A percentile compares a stretch with the other conserved stretches of the same genome.
Conservation (phyloP, 2,888 invertebrate genomes). For the Zonitis immaculata region DNA sequence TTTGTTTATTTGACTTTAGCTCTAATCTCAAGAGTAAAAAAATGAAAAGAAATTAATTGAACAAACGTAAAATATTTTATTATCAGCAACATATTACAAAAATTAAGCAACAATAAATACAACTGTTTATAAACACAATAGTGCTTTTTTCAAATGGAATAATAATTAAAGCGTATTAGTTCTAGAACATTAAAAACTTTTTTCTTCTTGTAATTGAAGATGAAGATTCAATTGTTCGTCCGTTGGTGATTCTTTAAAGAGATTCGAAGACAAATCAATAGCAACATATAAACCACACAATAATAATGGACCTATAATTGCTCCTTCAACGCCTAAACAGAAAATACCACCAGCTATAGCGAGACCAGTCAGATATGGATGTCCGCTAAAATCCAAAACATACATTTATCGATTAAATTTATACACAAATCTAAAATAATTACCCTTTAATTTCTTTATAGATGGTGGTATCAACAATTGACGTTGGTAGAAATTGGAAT, state of each 20-base stretch:
- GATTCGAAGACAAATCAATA: slow-evolving; percentile 72
- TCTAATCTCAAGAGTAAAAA: no score
- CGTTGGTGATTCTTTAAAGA: slow-evolving; percentile 63
- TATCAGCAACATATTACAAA: neutral
- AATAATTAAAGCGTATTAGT: neutral
- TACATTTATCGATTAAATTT: no score
- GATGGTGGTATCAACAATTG: slow-evolving; percentile 90
- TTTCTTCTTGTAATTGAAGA: slow-evolving; percentile 19
- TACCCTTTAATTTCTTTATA: slow-evolving; percentile 97
- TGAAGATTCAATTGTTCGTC: slow-evolving; percentile 50
- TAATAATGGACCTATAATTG: slow-evolving; percentile 92
- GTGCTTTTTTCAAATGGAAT: neutral
- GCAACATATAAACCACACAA: slow-evolving; percentile 93
- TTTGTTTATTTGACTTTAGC: no score
- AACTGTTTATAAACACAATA: neutral
- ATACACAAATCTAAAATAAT: no score
- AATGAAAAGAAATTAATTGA: no score
- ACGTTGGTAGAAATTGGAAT: slow-evolving; percentile 84
- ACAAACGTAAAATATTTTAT: no score
- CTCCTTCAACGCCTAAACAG: slow-evolving; percentile 94
- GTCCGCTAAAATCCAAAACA: slow-evolving; percentile 61
- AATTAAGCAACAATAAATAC: neutral
- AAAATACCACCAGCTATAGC: slow-evolving; percentile 98
- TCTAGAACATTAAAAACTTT: no score
- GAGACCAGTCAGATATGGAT: slow-evolving; percentile 94